phyloP scores from a whole-genome alignment of 2,888 invertebrate genomes.

The Aphodius granarius region DNA sequence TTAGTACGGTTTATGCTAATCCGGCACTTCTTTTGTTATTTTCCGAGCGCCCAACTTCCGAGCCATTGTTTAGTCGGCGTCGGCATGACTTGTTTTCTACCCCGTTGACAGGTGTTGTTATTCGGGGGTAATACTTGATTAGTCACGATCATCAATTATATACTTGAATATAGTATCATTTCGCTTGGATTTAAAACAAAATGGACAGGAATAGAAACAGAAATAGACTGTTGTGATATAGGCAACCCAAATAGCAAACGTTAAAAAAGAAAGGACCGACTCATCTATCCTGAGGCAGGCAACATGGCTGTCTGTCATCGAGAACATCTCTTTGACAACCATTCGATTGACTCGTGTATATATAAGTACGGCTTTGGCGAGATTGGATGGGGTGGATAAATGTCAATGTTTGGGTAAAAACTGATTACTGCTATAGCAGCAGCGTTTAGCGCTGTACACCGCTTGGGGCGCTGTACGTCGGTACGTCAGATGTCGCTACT shows the following conservation, averaged over 20 bases:
- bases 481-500: background rate
- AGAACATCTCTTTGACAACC: background rate
- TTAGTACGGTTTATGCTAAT: slow-evolving; percentile 24
- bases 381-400: slow-evolving; percentile 16
- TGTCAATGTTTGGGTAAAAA: slow-evolving; percentile 33
- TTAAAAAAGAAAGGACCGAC: too few species aligned
- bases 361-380: background rate
- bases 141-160: background rate
- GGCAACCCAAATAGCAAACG: too few species aligned
- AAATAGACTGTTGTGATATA: too few species aligned
- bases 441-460: background rate
- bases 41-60: background rate
- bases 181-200: too few species aligned
- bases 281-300: background rate
- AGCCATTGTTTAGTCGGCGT: background rate
- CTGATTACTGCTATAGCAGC: slow-evolving; percentile 29
- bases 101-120: background rate
- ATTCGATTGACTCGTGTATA: background rate
- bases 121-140: background rate
- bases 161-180: background rate
- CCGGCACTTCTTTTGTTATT: slow-evolving; percentile 28
- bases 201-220: too few species aligned
- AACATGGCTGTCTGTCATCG: background rate
- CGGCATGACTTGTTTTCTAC: background rate
- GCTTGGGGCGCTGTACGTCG: background rate